Conservation (phyloP, 2,888 invertebrate genomes). For the Blera fallax region DNA sequence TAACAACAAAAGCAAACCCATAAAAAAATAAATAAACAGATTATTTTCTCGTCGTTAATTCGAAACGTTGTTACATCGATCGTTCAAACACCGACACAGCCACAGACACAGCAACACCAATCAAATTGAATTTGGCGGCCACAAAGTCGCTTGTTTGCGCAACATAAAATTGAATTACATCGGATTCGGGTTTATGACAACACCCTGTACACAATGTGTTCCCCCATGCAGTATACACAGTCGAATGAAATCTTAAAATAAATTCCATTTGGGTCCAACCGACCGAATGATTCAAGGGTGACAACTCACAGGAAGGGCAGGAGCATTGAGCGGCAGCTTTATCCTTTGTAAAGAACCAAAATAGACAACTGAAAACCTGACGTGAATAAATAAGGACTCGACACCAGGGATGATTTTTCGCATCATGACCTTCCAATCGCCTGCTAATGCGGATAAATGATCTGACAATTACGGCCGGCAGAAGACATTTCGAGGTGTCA, state of each 20-base stretch:
- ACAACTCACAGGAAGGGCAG: conserved; percentile 19
- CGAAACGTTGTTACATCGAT: conserved; percentile 56
- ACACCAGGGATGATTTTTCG: conserved; percentile 66
- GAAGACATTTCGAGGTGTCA: conserved; percentile 68
- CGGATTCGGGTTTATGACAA: conserved; percentile 65
- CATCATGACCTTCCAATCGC: conserved; percentile 70
- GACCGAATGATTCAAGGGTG: conserved; percentile 66
- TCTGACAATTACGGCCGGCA: conserved; percentile 78
- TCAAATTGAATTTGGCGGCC: conserved; percentile 61
- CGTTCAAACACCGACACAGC: background rate
- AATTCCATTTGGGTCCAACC: conserved; percentile 61
- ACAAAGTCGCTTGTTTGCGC: conserved; percentile 72
- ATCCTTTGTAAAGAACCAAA: conserved; percentile 39
- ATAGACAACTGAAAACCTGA: conserved; percentile 64
- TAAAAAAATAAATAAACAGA: conserved; percentile 65
- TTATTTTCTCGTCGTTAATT: conserved; percentile 72
- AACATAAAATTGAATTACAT: conserved; percentile 69
- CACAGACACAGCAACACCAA: background rate
- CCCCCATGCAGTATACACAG: background rate
- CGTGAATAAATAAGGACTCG: conserved; percentile 64
- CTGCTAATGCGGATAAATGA: conserved; percentile 80
- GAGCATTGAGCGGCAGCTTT: background rate
- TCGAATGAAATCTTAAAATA: conserved; percentile 44
- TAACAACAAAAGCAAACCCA: conserved; percentile 27
- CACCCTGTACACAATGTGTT: conserved; percentile 34